A percentile compares a stretch with the other conserved stretches of the same genome.
Conservation (phyloP, 2,797 vertebrate genomes). For the Eremophila alpestris region DNA sequence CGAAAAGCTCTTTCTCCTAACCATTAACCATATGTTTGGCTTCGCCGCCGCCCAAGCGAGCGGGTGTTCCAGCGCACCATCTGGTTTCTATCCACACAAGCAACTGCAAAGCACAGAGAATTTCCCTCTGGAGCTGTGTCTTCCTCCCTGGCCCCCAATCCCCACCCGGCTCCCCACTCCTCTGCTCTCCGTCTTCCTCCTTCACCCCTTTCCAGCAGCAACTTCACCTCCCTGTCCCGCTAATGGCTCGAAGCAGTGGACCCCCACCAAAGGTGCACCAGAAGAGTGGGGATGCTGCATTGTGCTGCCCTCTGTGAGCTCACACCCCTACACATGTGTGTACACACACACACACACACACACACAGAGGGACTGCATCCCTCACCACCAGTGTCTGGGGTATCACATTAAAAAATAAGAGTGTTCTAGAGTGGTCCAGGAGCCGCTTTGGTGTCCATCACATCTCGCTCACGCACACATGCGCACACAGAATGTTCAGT, state of each 20-base stretch:
- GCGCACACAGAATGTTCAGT: not conserved
- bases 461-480: not conserved
- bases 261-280: constrained; percentile 48
- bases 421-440: constrained; percentile 62
- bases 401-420: constrained; percentile 80
- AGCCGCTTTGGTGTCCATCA: constrained; percentile 40
- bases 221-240: constrained; percentile 31
- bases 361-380: constrained; percentile 25
- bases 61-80: constrained; percentile 87
- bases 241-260: constrained; percentile 5
- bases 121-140: constrained; percentile 73
- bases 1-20: constrained; percentile 78
- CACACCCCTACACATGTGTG: not conserved
- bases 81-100: constrained; percentile 88
- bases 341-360: not conserved
- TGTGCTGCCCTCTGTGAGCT: fast-evolving
- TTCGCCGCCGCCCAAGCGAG: constrained; percentile 76
- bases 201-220: constrained; percentile 55
- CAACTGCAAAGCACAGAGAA: constrained; percentile 79
- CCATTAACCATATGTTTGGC: constrained; percentile 87
- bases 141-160: constrained; percentile 57
- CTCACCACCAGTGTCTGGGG: constrained; percentile 71
- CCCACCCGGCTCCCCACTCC: not conserved
- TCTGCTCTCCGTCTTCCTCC: constrained; percentile 49
- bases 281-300: not conserved